Evolutionary conservation across 1,140 invertebrate genomes (phyloP).

Genomic region (Drosophila orena): DNA sequence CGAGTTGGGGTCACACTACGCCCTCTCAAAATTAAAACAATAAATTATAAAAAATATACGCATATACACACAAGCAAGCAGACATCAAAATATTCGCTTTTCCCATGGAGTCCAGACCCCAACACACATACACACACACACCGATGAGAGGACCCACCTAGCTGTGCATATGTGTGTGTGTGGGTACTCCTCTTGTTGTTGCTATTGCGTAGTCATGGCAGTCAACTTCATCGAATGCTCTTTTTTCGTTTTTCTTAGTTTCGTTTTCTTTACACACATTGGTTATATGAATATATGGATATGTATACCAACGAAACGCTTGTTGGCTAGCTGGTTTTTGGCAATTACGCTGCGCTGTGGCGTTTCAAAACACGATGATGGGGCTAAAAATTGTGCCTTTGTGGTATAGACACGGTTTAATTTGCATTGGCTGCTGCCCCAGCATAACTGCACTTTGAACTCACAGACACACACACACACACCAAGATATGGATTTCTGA

Average conservation of each 20-base stretch:
- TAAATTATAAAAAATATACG: conserved; percentile 69
- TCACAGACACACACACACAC: conserved; percentile 28
- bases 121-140: conserved; percentile 11
- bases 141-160: conserved; percentile 40
- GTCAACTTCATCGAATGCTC: conserved; percentile 76
- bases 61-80: conserved; percentile 33
- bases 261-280: conserved; percentile 52
- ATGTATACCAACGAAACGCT: conserved; percentile 68
- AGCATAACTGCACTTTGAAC: conserved; percentile 49
- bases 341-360: conserved; percentile 32
- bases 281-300: conserved; percentile 76
- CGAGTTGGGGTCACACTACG: conserved; percentile 25
- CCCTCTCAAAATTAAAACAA: conserved; percentile 73
- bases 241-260: conserved; percentile 34
- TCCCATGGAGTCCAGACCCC: conserved; percentile 38
- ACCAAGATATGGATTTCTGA: not conserved
- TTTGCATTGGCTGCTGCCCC: conserved; percentile 23
- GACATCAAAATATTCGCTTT: conserved; percentile 55
- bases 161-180: conserved; percentile 17
- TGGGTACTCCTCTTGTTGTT: conserved; percentile 65
- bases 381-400: conserved; percentile 33
- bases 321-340: conserved; percentile 52
- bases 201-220: conserved; percentile 81
- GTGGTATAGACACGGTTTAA: conserved; percentile 40
- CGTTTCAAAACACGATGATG: conserved; percentile 47